Percentiles rank a stretch among this genome's conserved stretches.
Evolutionary conservation across 2,113 vertebrate species (phyloP).

Genomic region (Capricornis sumatraensis): DNA sequence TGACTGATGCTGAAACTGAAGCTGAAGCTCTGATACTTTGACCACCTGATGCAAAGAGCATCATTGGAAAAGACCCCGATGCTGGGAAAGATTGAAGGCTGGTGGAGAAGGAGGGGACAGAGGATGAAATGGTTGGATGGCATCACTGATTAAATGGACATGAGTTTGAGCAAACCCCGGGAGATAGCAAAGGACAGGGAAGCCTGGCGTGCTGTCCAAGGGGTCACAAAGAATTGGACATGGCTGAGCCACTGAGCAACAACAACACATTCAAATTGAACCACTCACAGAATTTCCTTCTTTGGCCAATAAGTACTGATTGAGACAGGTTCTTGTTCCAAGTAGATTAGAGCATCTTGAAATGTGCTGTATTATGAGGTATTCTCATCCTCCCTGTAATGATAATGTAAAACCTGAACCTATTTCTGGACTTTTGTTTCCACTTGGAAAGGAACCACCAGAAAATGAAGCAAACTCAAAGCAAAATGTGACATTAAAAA

Average conservation of each 20-base stretch:
- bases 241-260: background rate
- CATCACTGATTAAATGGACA: background rate
- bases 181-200: background rate
- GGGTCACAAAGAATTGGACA: background rate
- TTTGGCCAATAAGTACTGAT: background rate
- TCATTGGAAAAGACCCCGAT: background rate
- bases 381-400: background rate
- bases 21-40: background rate
- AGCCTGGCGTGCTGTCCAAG: background rate
- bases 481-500: background rate
- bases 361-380: background rate
- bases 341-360: background rate
- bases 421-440: background rate
- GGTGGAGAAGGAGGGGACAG: accelerated
- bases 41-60: background rate
- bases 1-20: background rate
- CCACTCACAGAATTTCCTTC: background rate
- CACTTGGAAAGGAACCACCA: background rate
- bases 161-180: background rate
- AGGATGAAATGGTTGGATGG: background rate
- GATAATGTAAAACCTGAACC: background rate
- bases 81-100: background rate
- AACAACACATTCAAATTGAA: background rate
- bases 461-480: background rate
- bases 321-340: background rate